Evolutionary conservation across 1,140 invertebrate species (phyloP).

Genomic region (Tetramorium alpestre): DNA sequence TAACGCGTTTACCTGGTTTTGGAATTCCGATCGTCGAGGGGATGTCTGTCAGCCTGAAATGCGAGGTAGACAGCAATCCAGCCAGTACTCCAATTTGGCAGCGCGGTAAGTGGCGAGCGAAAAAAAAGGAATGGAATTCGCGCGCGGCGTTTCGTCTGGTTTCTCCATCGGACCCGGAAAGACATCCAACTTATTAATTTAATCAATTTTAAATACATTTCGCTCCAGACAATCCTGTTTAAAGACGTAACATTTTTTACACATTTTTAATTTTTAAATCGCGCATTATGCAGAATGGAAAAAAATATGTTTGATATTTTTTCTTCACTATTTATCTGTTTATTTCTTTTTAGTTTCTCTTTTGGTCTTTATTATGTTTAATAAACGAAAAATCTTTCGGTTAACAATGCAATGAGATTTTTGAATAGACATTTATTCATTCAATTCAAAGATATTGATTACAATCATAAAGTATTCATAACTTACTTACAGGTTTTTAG

Average conservation of each 20-base stretch:
- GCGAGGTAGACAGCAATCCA: slow-evolving; percentile 96
- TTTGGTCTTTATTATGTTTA: background rate
- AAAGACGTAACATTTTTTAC: background rate
- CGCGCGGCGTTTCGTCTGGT: background rate
- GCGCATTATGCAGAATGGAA: background rate
- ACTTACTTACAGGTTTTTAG: background rate
- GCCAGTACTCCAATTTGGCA: slow-evolving; percentile 94
- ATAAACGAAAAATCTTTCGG: background rate
- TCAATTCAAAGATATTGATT: background rate
- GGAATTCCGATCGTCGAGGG: slow-evolving; percentile 94
- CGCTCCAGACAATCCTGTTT: background rate
- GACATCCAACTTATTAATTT: background rate
- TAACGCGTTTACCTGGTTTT: slow-evolving; percentile 95
- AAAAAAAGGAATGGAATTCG: background rate
- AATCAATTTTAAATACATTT: background rate
- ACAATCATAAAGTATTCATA: background rate
- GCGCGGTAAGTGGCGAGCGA: slow-evolving; percentile 80
- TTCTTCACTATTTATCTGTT: background rate
- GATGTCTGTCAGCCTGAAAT: slow-evolving; percentile 94
- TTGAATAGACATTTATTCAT: background rate
- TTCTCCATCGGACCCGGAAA: background rate
- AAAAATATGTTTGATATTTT: background rate
- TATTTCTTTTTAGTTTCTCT: background rate
- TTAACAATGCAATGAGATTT: background rate
- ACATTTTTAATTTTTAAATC: background rate